Percentiles rank a stretch among this genome's conserved stretches.
Conservation (phyloP, 2,113 vertebrate species). For the Phodopus roborovskii region DNA sequence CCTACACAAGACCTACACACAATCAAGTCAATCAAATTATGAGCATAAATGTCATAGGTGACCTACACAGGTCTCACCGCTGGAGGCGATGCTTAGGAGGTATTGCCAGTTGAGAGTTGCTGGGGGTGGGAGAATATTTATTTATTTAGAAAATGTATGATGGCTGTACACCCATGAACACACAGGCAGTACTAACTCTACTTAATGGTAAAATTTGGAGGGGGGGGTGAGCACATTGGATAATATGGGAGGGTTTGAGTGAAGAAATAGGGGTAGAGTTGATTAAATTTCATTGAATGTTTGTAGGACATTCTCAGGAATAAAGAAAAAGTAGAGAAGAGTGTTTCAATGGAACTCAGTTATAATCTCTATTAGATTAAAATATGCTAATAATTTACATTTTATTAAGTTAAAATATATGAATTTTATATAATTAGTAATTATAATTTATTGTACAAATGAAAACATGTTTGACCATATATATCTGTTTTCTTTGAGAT, state of each 20-base stretch:
- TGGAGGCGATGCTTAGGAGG: neutral
- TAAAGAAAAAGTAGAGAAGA: neutral
- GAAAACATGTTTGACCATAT: neutral
- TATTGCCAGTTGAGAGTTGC: neutral
- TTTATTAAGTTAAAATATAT: neutral
- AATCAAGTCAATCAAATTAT: neutral
- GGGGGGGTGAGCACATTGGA: neutral
- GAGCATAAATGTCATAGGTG: neutral
- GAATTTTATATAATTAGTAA: neutral
- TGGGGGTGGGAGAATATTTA: neutral
- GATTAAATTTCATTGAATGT: neutral
- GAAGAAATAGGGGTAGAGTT: neutral
- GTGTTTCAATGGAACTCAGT: neutral
- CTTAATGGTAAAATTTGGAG: neutral
- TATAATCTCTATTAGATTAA: neutral
- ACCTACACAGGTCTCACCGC: too few relatives aligned
- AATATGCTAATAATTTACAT: neutral
- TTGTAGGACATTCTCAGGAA: neutral
- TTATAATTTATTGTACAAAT: slow-evolving; percentile 34
- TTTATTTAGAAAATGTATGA: neutral
- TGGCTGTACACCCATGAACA: neutral
- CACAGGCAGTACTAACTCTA: neutral
- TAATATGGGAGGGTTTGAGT: neutral
- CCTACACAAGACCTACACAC: neutral
- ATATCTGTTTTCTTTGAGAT: slow-evolving; percentile 1